A percentile compares a stretch with the other conserved stretches of the same genome.
phyloP scores from a whole-genome alignment of 2,113 vertebrate genomes.

The Oreochromis spilurus region DNA sequence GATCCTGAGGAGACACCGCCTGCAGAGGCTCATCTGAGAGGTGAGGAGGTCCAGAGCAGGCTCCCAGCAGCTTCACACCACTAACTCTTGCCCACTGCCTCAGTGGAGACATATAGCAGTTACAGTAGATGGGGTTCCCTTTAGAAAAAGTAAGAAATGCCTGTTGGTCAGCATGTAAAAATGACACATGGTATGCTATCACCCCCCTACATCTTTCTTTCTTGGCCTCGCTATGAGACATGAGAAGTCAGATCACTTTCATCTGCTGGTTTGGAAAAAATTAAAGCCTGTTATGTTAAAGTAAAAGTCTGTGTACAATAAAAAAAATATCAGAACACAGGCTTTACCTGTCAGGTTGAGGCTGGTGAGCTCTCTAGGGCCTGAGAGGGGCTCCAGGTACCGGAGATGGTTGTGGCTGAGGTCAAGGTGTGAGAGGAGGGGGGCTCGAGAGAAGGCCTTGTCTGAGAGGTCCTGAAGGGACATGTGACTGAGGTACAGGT shows the following conservation, averaged over 20 bases:
- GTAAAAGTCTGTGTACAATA: not conserved
- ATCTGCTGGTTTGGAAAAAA: not conserved
- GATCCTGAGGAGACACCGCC: slow-evolving; percentile 48
- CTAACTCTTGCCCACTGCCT: slow-evolving; percentile 72
- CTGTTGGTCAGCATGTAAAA: not conserved
- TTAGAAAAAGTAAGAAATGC: slow-evolving; percentile 21
- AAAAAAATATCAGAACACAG: not conserved
- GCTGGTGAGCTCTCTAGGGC: slow-evolving; percentile 59
- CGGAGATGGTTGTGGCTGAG: slow-evolving; percentile 85
- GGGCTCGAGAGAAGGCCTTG: slow-evolving; percentile 75
- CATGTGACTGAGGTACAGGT: slow-evolving; percentile 82
- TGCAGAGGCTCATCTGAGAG: slow-evolving; percentile 79
- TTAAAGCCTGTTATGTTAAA: fast-evolving
- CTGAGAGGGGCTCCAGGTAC: slow-evolving; percentile 75
- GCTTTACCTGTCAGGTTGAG: slow-evolving; percentile 70
- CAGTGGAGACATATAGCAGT: slow-evolving; percentile 82
- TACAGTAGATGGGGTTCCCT: slow-evolving; percentile 86
- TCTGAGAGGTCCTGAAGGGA: slow-evolving; percentile 85
- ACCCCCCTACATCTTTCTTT: not conserved
- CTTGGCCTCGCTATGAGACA: not conserved
- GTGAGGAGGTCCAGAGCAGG: slow-evolving; percentile 73
- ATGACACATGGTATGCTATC: fast-evolving
- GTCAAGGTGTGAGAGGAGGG: slow-evolving; percentile 76
- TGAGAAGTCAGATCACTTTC: not conserved
- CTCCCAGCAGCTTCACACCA: slow-evolving; percentile 68